Base-by-base conservation (phyloP, 2,888 invertebrate species). In the Branchipolynoe longqiensis region DNA sequence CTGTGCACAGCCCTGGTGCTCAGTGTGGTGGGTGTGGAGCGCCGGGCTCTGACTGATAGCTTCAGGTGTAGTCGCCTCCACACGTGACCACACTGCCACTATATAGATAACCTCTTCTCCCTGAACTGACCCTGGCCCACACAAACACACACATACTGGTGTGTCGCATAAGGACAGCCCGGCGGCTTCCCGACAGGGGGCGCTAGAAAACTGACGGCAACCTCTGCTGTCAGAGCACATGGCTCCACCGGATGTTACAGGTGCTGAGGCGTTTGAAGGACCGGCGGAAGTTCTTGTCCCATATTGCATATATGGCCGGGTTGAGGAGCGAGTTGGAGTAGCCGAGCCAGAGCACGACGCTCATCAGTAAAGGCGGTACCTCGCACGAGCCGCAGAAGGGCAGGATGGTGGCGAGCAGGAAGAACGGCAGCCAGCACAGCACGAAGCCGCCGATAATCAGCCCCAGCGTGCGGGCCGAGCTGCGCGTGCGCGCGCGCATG, bases 351-450 rank as follows among this genome's bases (percentile, higher is more conserved):
- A 93, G 89, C 86, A 92, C 92, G 78, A 93, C 89, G 81, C 93
- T 93, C 81, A 87, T 89, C 14, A 86, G 74, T 12, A 87, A 40
- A 0, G 40, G 83, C 6, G 90, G 89, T 18, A 89, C 84, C 25
- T 86, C 54, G 33, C 86, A 86, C 28, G 41, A 82, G 2, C 48
- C 12, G 48, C 89, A 89, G 85, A 89, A 88, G 48, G 89, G 89
- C 28, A 93, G 91, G 25, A 93, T 88, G 14, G 94, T 89, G 84
- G 93, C 94, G 62, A 93, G 87, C 12, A 93, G 89, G 88, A 93
- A 93, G 87, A 93, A 93, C 8, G 93, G 93, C 90, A 93, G 91
- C 93, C 93, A 93, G 86, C 93, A 93, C 28, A 92, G 88, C 40
- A 94, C 92, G 87, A 93, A 93, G 28, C 93, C 92, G 90, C 88